Percentiles rank a stretch among this genome's conserved stretches.
These are phyloP conservation scores for Hymenochirus boettgeri DNA, from an alignment of 2,113 vertebrate genomes.

Conservation along the genomic window DNA sequence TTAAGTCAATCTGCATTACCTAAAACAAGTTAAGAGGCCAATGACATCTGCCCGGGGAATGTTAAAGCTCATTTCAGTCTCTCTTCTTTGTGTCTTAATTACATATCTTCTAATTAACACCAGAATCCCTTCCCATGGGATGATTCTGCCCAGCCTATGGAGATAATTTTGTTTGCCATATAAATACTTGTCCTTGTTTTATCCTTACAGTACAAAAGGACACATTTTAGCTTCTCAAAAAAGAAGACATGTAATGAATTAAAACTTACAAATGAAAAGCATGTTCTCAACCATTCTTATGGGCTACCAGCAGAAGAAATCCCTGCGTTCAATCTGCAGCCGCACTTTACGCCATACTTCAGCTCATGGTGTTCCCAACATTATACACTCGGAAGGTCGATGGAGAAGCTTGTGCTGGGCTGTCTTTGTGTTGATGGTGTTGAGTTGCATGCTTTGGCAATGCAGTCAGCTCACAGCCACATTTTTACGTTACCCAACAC, in stretches of 20 bases:
- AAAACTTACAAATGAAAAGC: not conserved
- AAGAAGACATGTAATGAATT: not conserved
- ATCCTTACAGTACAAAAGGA: not conserved
- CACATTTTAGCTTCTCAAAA: not conserved
- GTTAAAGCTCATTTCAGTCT: constrained; percentile 17
- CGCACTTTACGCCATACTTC: constrained; percentile 30
- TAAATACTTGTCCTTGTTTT: not conserved
- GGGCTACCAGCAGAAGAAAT: constrained; percentile 13
- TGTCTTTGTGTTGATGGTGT: constrained; percentile 35
- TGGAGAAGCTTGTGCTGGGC: constrained; percentile 38
- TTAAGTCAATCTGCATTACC: not conserved
- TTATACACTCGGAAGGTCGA: constrained; percentile 25
- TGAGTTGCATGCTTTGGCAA: constrained; percentile 40
- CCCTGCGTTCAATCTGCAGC: constrained; percentile 30
- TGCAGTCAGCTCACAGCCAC: constrained; percentile 36
- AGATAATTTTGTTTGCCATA: not conserved
- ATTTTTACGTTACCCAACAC: constrained; percentile 34
- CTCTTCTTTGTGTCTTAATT: constrained; percentile 17
- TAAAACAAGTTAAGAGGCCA: not conserved
- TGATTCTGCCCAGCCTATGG: not conserved
- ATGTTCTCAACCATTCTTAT: not conserved
- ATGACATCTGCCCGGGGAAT: not conserved
- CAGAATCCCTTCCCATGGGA: constrained; percentile 5
- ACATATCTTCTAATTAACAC: constrained; percentile 24
- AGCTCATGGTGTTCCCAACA: constrained; percentile 40